Percentiles rank a stretch among this genome's conserved stretches.
These are phyloP conservation scores for Eulemur macaco DNA, from an alignment of 2,113 vertebrate genomes.

Conservation along the genomic window DNA sequence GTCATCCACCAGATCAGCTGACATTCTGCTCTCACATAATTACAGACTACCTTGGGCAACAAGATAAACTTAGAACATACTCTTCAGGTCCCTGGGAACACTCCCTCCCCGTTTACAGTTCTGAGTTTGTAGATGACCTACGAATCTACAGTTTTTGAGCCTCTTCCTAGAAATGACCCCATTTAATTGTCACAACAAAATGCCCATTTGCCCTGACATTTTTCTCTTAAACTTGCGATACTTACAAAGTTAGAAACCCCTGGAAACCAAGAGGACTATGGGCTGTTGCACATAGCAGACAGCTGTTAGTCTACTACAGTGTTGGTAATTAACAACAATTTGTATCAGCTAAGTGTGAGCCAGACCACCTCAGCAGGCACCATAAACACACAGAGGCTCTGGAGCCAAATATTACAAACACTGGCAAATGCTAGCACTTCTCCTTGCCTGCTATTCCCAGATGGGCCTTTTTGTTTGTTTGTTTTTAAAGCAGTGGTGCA, in stretches of 20 bases:
- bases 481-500: neutral
- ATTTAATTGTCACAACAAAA: neutral
- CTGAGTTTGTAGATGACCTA: neutral
- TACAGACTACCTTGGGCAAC: neutral
- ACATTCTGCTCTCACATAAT: neutral
- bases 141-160: neutral
- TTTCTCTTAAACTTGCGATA: constrained; percentile 17
- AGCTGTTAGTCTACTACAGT: neutral
- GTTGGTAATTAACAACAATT: constrained; percentile 12
- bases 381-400: neutral
- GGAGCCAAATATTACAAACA: constrained; percentile 39
- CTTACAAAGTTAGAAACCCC: neutral
- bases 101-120: neutral
- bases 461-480: neutral
- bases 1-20: neutral
- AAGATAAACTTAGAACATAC: constrained; percentile 30
- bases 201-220: neutral
- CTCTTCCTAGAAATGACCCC: neutral
- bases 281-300: neutral
- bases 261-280: neutral
- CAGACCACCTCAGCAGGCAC: neutral
- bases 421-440: neutral
- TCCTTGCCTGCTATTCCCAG: neutral
- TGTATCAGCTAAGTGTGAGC: constrained; percentile 18
- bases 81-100: constrained; percentile 17